A percentile compares a stretch with the other conserved stretches of the same genome.
Evolutionary conservation across 2,113 vertebrate species (phyloP).

Genomic region (Gnathonemus longibarbis): DNA sequence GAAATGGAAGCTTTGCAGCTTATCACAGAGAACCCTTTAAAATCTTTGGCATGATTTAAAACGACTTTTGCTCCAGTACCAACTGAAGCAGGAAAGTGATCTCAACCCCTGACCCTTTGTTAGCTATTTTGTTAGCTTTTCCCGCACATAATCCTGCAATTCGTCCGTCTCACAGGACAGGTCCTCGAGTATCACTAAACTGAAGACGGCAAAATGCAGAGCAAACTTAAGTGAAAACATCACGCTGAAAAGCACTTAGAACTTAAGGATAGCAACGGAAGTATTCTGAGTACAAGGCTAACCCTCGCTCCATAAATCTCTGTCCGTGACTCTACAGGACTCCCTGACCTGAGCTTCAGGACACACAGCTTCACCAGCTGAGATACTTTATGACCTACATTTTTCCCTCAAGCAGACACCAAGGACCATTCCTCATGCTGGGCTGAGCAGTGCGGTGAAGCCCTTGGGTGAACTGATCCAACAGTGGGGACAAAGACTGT

Average conservation of each 20-base stretch:
- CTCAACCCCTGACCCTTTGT: not conserved
- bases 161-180: not conserved
- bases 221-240: not conserved
- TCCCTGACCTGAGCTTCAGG: not conserved
- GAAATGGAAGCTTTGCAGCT: not conserved
- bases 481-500: not conserved
- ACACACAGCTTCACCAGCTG: not conserved
- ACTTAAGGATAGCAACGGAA: not conserved
- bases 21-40: not conserved
- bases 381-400: not conserved
- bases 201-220: not conserved
- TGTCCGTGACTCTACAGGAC: not conserved
- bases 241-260: not conserved
- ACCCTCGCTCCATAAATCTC: not conserved
- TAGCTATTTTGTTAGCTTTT: not conserved
- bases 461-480: not conserved
- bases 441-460: not conserved
- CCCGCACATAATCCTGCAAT: not conserved
- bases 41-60: not conserved
- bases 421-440: not conserved
- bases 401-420: not conserved
- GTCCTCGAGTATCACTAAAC: not conserved
- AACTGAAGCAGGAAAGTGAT: not conserved
- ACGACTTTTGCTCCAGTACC: not conserved
- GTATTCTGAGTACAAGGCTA: not conserved